These are phyloP conservation scores for Pristionchus pacificus DNA, from an alignment of 1,140 invertebrate species.

Conservation along the genomic window DNA sequence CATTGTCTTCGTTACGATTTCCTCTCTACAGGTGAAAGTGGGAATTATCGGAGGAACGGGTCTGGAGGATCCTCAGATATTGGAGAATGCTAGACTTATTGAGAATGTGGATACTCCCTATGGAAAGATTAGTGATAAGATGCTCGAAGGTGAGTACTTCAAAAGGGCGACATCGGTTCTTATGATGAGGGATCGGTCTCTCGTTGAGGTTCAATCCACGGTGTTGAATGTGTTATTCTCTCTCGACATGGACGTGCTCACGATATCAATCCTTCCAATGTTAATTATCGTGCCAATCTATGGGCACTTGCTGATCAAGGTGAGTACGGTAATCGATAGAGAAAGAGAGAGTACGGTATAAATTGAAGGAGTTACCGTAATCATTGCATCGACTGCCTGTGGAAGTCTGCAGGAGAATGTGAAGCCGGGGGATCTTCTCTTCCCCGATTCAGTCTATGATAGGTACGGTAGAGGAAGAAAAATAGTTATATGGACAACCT, in stretches of 20 bases:
- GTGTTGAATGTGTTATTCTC: slow-evolving; percentile 75
- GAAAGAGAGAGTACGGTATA: slow-evolving; percentile 49
- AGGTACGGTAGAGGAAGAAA: slow-evolving; percentile 60
- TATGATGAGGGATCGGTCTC: slow-evolving; percentile 70
- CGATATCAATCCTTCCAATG: slow-evolving; percentile 71
- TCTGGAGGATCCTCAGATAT: slow-evolving; percentile 76
- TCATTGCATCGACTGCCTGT: slow-evolving; percentile 83
- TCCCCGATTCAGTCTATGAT: slow-evolving; percentile 91
- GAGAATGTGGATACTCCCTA: slow-evolving; percentile 71
- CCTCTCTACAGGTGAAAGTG: slow-evolving; percentile 64
- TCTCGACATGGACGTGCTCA: slow-evolving; percentile 83
- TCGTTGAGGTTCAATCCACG: slow-evolving; percentile 73
- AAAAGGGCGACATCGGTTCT: slow-evolving; percentile 40
- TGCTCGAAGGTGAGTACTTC: slow-evolving; percentile 67
- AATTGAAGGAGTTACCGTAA: slow-evolving; percentile 75
- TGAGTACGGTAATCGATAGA: slow-evolving; percentile 28
- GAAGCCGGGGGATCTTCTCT: slow-evolving; percentile 78
- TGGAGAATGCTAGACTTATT: slow-evolving; percentile 69
- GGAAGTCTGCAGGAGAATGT: slow-evolving; percentile 85
- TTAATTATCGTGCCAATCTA: slow-evolving; percentile 95
- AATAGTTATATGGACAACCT: background rate
- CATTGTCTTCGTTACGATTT: too few relatives aligned
- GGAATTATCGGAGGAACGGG: slow-evolving; percentile 93
- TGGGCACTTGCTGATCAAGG: slow-evolving; percentile 77
- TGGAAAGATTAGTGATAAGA: slow-evolving; percentile 76